phyloP scores from a whole-genome alignment of 1,140 invertebrate genomes.

The Cydia strobilella region DNA sequence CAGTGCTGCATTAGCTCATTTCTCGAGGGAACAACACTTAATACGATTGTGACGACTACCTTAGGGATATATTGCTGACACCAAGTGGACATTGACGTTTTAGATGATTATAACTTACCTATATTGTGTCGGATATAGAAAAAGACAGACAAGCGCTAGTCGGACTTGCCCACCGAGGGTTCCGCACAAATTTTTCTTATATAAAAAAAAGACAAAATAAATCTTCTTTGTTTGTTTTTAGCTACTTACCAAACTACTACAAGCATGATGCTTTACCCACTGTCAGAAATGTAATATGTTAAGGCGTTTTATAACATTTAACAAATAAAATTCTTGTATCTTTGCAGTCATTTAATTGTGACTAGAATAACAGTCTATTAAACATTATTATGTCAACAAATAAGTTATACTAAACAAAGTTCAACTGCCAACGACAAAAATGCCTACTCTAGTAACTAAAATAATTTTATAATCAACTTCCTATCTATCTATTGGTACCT shows the following conservation, averaged over 20 bases:
- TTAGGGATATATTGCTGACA: slow-evolving; percentile 14
- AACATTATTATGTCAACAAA: slow-evolving; percentile 28
- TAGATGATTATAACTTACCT: too few species aligned
- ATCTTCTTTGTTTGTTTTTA: too few species aligned
- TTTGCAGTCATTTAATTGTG: slow-evolving; percentile 26
- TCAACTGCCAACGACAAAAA: slow-evolving; percentile 20
- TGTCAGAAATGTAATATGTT: too few species aligned
- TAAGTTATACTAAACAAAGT: slow-evolving; percentile 16
- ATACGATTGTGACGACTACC: slow-evolving; percentile 52
- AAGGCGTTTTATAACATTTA: background rate
- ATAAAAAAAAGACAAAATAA: too few species aligned
- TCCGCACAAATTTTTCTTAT: too few species aligned
- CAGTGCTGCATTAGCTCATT: slow-evolving; percentile 57
- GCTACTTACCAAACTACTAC: too few species aligned
- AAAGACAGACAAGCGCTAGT: too few species aligned
- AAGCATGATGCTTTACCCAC: too few species aligned
- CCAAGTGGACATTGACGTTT: background rate
- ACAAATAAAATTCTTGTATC: background rate
- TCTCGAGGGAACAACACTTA: slow-evolving; percentile 54
- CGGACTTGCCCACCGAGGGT: too few species aligned
- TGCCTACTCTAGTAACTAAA: slow-evolving; percentile 27
- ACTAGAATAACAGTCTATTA: slow-evolving; percentile 32
- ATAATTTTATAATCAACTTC: slow-evolving; percentile 24
- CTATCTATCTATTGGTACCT: slow-evolving; percentile 22
- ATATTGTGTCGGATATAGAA: too few species aligned